A percentile compares a stretch with the other conserved stretches of the same genome.
These are phyloP conservation scores for Ptilodon capucinus DNA, from an alignment of 2,888 invertebrate species.

Conservation along the genomic window DNA sequence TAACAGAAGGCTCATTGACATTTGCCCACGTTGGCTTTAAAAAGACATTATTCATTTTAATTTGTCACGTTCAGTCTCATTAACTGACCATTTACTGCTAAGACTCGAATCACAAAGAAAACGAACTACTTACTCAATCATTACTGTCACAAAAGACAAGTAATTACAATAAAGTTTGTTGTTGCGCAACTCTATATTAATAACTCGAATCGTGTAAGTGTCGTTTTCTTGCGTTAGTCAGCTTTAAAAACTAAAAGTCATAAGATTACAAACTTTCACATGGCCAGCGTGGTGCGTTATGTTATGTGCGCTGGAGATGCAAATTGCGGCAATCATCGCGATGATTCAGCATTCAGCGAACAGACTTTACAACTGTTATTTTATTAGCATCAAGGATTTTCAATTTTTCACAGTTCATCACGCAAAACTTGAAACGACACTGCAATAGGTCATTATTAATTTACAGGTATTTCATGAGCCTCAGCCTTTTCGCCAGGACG, in stretches of 20 bases:
- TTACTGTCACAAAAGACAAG: conserved; percentile 2
- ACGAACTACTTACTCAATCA: background rate
- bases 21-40: background rate
- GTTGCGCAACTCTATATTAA: conserved; percentile 19
- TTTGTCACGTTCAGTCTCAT: background rate
- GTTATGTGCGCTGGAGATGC: conserved; percentile 25
- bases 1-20: background rate
- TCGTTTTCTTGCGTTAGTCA: conserved; percentile 29
- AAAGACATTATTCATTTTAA: background rate
- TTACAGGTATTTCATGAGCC: background rate
- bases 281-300: background rate
- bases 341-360: conserved; percentile 24
- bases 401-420: background rate
- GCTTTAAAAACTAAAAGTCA: conserved; percentile 26
- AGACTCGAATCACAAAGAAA: conserved; percentile 9
- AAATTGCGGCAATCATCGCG: conserved; percentile 29
- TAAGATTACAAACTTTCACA: conserved; percentile 28
- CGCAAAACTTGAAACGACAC: background rate
- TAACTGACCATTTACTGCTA: background rate
- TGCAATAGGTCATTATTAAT: background rate
- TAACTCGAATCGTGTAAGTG: conserved; percentile 10
- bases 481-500: no score
- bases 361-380: background rate
- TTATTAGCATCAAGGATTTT: background rate
- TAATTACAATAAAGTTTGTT: conserved; percentile 6